Conservation (phyloP, 2,888 invertebrate genomes). For the Epinotia nisella region DNA sequence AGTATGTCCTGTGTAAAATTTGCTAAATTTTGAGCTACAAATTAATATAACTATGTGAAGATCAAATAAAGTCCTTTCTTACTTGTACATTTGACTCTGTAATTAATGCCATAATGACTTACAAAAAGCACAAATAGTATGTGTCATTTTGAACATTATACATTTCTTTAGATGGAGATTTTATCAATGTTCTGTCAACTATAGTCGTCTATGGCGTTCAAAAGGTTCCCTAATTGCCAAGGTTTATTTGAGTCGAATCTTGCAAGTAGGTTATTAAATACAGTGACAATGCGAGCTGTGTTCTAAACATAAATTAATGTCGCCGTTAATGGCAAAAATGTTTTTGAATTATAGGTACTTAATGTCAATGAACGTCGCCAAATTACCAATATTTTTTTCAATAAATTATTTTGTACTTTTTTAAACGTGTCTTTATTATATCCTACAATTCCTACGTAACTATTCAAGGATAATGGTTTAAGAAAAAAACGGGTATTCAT, state of each 20-base stretch:
- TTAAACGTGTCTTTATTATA: neutral
- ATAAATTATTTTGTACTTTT: constrained; percentile 27
- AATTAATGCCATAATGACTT: neutral
- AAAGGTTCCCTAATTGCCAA: neutral
- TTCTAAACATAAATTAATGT: neutral
- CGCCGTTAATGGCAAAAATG: constrained; percentile 5
- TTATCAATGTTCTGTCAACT: neutral
- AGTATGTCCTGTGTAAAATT: too few species aligned
- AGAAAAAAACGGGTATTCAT: constrained; percentile 12
- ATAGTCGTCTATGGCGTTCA: neutral
- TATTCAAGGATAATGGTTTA: neutral
- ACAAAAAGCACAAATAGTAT: too few species aligned
- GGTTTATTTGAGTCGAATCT: neutral
- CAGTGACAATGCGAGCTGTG: neutral
- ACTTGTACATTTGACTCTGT: too few species aligned
- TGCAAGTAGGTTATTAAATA: neutral
- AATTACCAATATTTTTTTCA: constrained; percentile 22
- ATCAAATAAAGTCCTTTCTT: too few species aligned
- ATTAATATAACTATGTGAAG: too few species aligned
- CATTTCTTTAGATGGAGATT: neutral
- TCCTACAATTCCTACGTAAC: neutral
- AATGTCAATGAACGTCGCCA: constrained; percentile 17
- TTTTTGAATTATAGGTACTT: constrained; percentile 13
- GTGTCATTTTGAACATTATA: too few species aligned
- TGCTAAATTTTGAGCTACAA: too few species aligned